These are phyloP conservation scores for Rapana venosa DNA, from an alignment of 2,888 invertebrate genomes.

Conservation along the genomic window DNA sequence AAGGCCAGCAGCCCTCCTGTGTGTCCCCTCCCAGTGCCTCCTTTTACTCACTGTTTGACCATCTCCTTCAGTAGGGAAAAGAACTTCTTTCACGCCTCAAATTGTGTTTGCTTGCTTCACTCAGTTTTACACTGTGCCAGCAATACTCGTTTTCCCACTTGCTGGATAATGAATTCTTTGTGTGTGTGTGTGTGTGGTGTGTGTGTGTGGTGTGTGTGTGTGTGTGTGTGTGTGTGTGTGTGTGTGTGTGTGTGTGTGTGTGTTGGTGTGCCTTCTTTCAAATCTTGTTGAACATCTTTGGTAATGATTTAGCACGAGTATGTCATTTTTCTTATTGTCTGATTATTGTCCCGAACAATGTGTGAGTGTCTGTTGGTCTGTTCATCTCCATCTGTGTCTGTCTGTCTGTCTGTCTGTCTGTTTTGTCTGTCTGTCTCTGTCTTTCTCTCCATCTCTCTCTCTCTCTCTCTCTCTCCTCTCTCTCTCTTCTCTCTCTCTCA, in stretches of 20 bases:
- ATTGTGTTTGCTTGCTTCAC: conserved; percentile 40
- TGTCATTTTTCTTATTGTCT: no score
- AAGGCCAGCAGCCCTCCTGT: conserved; percentile 6
- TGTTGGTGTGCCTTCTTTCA: background rate
- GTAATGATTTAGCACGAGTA: no score
- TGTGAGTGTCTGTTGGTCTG: no score
- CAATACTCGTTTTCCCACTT: background rate
- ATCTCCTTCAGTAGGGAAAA: conserved; percentile 29
- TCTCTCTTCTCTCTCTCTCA: background rate
- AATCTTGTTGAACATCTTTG: background rate
- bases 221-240: background rate
- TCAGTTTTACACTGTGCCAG: conserved; percentile 16
- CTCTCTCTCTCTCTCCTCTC: background rate
- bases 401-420: no score
- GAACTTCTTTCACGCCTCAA: conserved; percentile 37
- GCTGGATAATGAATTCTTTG: background rate
- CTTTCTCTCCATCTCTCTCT: background rate
- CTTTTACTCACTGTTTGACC: conserved; percentile 31
- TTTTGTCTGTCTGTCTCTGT: background rate
- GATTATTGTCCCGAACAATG: no score
- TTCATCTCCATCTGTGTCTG: background rate
- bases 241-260: background rate
- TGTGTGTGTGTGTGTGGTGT: no score
- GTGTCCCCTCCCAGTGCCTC: background rate
- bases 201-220: no score